A percentile compares a stretch with the other conserved stretches of the same genome.
Evolutionary conservation across 2,797 vertebrate species (phyloP).

Genomic region (Emys orbicularis): DNA sequence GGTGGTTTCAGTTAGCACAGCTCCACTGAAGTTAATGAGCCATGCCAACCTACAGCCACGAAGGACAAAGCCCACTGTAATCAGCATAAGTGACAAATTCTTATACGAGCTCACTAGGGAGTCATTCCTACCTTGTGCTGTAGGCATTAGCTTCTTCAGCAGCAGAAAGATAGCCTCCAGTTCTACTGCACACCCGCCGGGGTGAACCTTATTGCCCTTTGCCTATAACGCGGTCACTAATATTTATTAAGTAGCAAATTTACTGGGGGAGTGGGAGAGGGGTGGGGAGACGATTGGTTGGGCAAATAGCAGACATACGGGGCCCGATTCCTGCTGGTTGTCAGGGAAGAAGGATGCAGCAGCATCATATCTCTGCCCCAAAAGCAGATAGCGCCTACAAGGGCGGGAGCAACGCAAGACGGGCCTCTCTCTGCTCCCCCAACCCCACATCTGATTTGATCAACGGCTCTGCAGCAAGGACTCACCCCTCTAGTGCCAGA

Average conservation of each 20-base stretch:
- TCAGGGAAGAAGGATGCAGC: background rate
- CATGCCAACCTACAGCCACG: accelerated
- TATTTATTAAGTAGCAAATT: background rate
- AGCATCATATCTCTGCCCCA: background rate
- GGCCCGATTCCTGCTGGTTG: background rate
- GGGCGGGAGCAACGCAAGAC: background rate
- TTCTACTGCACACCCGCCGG: background rate
- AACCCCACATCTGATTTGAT: background rate
- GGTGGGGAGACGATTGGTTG: background rate
- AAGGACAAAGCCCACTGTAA: background rate
- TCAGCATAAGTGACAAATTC: background rate
- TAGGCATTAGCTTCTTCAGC: background rate
- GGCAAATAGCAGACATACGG: background rate
- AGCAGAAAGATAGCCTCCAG: background rate
- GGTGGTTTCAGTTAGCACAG: background rate
- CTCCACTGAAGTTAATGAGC: background rate
- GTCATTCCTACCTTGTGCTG: background rate
- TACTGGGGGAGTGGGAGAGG: background rate
- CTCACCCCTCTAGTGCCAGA: background rate
- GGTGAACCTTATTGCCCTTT: background rate
- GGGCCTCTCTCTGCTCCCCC: background rate
- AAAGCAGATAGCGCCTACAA: background rate
- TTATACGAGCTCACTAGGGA: background rate
- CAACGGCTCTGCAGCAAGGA: background rate
- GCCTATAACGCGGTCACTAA: background rate